Percentiles rank a stretch among this genome's conserved stretches.
Conservation (phyloP, 64 coral and sea anemone species). For the Dendrophyllia cribrosa region DNA sequence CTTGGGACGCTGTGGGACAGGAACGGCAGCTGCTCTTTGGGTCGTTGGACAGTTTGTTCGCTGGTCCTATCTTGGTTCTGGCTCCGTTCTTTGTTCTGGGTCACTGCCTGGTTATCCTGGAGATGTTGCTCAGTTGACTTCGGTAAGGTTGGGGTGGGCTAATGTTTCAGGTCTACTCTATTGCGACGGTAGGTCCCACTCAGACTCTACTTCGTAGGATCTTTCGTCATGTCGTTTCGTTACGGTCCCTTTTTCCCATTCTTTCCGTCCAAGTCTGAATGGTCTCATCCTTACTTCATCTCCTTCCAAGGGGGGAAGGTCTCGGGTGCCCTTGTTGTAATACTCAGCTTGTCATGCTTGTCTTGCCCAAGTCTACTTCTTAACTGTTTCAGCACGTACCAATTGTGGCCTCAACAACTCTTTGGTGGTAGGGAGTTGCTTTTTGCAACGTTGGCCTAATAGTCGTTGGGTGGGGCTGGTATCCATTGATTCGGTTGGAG, state of each 20-base stretch:
- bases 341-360: conserved; percentile 38
- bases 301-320: conserved; percentile 43
- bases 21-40: too few relatives aligned
- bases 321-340: conserved; percentile 46
- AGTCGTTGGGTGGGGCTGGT: conserved; percentile 51
- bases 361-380: background rate
- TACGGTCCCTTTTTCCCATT: conserved; percentile 14
- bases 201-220: conserved; percentile 18
- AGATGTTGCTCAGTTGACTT: too few relatives aligned
- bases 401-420: conserved; percentile 13
- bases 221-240: background rate
- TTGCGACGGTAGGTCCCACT: conserved; percentile 5
- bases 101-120: too few relatives aligned
- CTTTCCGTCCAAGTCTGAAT: conserved; percentile 17
- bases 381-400: background rate
- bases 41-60: too few relatives aligned
- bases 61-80: too few relatives aligned
- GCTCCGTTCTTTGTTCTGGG: too few relatives aligned
- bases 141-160: too few relatives aligned
- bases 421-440: conserved; percentile 30
- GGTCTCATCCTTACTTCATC: conserved; percentile 56
- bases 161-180: background rate
- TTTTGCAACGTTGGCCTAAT: conserved; percentile 25
- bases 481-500: conserved; percentile 42
- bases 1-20: too few relatives aligned